Evolutionary conservation across 1,140 invertebrate species (phyloP), one percentile per base, ranked within the genome.

Genomic region (Conus betulinus): DNA sequence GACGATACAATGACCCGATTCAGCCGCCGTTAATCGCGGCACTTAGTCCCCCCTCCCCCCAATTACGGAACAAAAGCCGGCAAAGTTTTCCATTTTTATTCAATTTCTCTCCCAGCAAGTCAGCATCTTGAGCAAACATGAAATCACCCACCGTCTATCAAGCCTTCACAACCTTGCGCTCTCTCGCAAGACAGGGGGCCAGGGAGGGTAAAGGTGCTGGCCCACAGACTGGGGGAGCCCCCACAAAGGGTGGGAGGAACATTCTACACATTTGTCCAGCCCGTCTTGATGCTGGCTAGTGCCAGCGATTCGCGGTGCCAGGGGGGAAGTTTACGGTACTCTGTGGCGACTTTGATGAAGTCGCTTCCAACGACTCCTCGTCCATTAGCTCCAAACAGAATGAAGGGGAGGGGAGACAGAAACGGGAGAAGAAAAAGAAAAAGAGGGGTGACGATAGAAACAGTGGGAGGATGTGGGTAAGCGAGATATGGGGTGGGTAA

Each of bases 1-100:
- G 25, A 84, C 57, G 55, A 39, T 27, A 60, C 82, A 67, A 67
- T 63, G 82, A 53, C 53, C 17, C 57, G 55, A 5, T 84, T 84
- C 82, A 63, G 53, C 10, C 63, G 6, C 57, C 51, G 23, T 63
- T 84, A 84, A 84, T 84, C 53, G 57, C 55, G 5, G 10, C 82
- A 63, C 13, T 84, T 57, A 84, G 53, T 63, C 82, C 51, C 55
- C 23, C 20, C 53, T 5, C 17, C 25, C 82, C 10, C 4, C 82
- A 67, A 84, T 84, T 84, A 84, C 6, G 53, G n/a, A 67, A 84
- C 82, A 84, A 84, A 84, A 84, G 82, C 82, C 55, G 82, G 8
- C 57, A 63, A 11, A 27, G 82, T 63, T 84, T 84, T 84, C 82
- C 53, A 84, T 84, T 84, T 84, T 84, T 27, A 84, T 84, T 84